Evolutionary conservation across 2,888 invertebrate genomes (phyloP).

Genomic region (Cataglyphis altisquamis): DNA sequence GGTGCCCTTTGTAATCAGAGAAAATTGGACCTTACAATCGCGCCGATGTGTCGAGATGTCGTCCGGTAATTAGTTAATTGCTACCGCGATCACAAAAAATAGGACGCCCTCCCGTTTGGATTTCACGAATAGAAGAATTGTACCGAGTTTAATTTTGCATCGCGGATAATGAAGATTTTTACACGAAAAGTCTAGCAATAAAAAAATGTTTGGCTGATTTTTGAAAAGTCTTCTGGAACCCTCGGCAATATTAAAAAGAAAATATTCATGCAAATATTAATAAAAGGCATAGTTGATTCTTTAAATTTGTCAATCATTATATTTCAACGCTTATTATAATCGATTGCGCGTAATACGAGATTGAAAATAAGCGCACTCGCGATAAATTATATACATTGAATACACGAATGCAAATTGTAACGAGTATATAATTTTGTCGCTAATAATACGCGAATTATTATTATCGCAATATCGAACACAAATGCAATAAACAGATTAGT

Average conservation of each 20-base stretch:
- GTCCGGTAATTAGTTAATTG: constrained; percentile 70
- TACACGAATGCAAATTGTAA: neutral
- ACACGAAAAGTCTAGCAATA: neutral
- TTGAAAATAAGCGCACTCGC: constrained; percentile 1
- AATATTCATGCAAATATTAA: neutral
- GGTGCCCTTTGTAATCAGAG: constrained; percentile 61
- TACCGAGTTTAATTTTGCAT: constrained; percentile 4
- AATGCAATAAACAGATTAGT: constrained; percentile 17
- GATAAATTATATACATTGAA: neutral
- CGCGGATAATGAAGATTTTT: neutral
- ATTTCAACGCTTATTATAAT: neutral
- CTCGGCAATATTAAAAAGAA: neutral
- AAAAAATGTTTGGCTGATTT: neutral
- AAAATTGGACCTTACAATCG: constrained; percentile 57
- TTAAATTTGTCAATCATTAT: neutral
- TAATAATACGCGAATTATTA: constrained; percentile 27
- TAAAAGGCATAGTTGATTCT: neutral
- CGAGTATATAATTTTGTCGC: neutral
- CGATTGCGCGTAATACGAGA: neutral
- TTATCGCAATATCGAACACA: neutral
- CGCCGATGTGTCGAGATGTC: constrained; percentile 43
- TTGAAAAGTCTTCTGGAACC: neutral
- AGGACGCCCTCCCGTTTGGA: constrained; percentile 45
- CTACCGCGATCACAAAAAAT: constrained; percentile 43
- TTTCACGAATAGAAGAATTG: neutral